phyloP scores from a whole-genome alignment of 2,113 vertebrate genomes.

The Drymodes brunneopygia region DNA sequence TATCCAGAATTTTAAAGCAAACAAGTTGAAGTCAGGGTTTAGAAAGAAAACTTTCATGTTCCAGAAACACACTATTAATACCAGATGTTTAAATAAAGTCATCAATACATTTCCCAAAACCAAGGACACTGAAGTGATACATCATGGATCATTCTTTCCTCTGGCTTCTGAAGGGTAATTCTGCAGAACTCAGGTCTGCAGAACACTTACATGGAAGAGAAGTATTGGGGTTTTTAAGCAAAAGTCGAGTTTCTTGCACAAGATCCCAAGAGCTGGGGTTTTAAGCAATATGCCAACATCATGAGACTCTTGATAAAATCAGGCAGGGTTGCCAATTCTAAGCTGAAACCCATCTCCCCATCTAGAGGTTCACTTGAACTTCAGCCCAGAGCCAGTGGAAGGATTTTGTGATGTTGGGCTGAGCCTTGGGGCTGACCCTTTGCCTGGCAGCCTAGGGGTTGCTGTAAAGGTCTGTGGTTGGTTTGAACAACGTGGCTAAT shows the following conservation, averaged over 20 bases:
- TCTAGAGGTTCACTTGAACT: conserved; percentile 22
- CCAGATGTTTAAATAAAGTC: not conserved
- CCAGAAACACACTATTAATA: conserved; percentile 21
- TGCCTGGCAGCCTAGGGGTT: not conserved
- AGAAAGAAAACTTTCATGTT: not conserved
- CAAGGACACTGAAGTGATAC: not conserved
- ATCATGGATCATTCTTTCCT: not conserved
- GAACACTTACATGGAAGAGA: not conserved
- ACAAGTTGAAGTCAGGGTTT: not conserved
- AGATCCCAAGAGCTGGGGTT: not conserved
- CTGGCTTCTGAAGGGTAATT: not conserved
- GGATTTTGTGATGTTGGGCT: not conserved
- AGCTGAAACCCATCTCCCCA: conserved; percentile 37
- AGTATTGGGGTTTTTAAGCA: not conserved
- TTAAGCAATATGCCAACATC: not conserved
- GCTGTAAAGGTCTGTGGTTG: not conserved
- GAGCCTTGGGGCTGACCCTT: conserved; percentile 18
- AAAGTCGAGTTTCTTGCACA: not conserved
- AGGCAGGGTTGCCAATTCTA: not conserved
- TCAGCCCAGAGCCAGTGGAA: conserved; percentile 34
- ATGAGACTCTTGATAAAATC: not conserved
- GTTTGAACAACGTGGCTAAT: not conserved
- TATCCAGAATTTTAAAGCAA: conserved; percentile 17
- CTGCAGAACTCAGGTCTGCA: not conserved
- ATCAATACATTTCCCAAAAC: not conserved